phyloP scores from a whole-genome alignment of 2,888 invertebrate genomes.

The Alcis repandata region DNA sequence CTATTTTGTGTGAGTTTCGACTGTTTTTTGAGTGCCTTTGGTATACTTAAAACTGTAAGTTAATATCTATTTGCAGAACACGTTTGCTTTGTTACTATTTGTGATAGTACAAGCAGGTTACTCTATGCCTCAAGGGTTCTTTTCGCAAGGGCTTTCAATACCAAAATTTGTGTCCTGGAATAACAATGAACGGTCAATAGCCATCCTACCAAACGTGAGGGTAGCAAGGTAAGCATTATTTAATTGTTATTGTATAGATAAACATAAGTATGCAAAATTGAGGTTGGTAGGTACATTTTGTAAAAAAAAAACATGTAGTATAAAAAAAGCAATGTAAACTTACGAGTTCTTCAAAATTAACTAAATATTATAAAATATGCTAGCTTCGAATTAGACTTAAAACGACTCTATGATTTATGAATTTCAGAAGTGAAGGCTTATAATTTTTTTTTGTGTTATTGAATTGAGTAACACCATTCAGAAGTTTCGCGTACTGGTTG shows the following conservation, averaged over 20 bases:
- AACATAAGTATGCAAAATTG: not conserved
- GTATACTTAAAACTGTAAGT: not conserved
- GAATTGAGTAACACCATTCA: too few species aligned
- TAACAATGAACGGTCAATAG: slow-evolving; percentile 9
- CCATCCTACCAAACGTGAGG: slow-evolving; percentile 13
- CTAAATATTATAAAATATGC: too few species aligned
- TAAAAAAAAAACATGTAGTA: too few species aligned
- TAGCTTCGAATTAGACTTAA: too few species aligned
- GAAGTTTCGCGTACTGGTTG: too few species aligned
- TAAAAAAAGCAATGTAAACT: too few species aligned
- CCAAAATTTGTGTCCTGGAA: slow-evolving; percentile 22
- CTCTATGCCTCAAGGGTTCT: slow-evolving; percentile 30
- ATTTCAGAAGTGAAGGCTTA: too few species aligned
- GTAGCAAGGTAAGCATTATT: slow-evolving; percentile 21
- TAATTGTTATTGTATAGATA: not conserved
- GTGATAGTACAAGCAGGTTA: not conserved
- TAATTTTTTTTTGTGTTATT: too few species aligned
- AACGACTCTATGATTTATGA: too few species aligned
- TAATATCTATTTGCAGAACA: slow-evolving; percentile 12
- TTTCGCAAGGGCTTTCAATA: slow-evolving; percentile 13
- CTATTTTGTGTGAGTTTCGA: not conserved
- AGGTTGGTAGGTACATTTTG: not conserved
- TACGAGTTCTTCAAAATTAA: too few species aligned
- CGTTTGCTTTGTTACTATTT: slow-evolving; percentile 1
- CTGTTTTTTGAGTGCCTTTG: not conserved